Conservation (phyloP, 2,888 invertebrate species). For the Desoria tigrina region DNA sequence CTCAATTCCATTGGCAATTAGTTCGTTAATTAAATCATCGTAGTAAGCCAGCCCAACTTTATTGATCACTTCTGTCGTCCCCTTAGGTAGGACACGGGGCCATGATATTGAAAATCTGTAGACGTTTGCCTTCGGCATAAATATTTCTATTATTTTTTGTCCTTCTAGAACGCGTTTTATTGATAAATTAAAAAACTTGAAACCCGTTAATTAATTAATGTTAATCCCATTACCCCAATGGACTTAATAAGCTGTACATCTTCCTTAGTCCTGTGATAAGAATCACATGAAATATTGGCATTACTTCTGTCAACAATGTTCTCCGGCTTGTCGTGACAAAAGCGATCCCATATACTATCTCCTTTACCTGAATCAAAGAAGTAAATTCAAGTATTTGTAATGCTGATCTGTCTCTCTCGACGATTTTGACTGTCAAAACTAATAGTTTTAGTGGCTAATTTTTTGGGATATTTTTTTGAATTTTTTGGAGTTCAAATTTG, state of each 20-base stretch:
- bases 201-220: neutral
- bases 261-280: slow-evolving; percentile 57
- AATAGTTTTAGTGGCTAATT: no score
- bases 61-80: slow-evolving; percentile 40
- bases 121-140: slow-evolving; percentile 21
- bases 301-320: slow-evolving; percentile 55
- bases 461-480: no score
- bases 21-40: slow-evolving; percentile 35
- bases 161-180: neutral
- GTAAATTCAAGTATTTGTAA: no score
- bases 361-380: slow-evolving; percentile 55
- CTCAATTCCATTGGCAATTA: slow-evolving; percentile 28
- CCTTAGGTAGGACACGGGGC: slow-evolving; percentile 58
- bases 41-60: slow-evolving; percentile 35
- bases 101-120: slow-evolving; percentile 59
- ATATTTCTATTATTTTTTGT: no score
- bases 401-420: no score
- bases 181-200: neutral
- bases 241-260: slow-evolving; percentile 57
- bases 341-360: slow-evolving; percentile 57
- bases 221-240: slow-evolving; percentile 56
- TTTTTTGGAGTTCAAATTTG: slow-evolving; percentile 1
- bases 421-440: no score
- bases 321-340: slow-evolving; percentile 55
- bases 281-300: slow-evolving; percentile 58